phyloP scores from a whole-genome alignment of 1,140 invertebrate genomes.

The Papilio machaon region DNA sequence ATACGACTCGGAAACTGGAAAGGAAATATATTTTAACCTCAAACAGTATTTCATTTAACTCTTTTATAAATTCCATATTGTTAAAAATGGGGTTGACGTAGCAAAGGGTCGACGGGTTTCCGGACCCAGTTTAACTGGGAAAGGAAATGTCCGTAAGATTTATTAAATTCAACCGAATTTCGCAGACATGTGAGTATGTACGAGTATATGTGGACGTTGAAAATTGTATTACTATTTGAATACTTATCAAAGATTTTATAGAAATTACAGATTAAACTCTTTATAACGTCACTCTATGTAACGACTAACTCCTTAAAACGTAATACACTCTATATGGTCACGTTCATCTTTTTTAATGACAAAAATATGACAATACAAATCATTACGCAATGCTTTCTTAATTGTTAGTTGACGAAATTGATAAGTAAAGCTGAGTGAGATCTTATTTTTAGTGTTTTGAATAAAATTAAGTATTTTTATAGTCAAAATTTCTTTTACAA shows the following conservation, averaged over 20 bases:
- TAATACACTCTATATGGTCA: background rate
- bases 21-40: slow-evolving; percentile 15
- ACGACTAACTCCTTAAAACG: background rate
- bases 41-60: slow-evolving; percentile 2
- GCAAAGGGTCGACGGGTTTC: slow-evolving; percentile 38
- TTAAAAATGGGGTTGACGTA: slow-evolving; percentile 35
- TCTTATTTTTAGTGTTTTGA: background rate
- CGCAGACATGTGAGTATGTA: slow-evolving; percentile 13
- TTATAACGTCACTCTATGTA: background rate
- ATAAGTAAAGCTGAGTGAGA: too few species aligned
- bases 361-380: too few species aligned
- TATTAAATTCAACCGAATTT: slow-evolving; percentile 44
- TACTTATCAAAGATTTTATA: background rate
- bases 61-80: slow-evolving; percentile 34
- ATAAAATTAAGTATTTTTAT: background rate
- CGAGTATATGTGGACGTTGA: slow-evolving; percentile 10
- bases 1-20: background rate
- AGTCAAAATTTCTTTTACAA: background rate
- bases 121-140: slow-evolving; percentile 34
- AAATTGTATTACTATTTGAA: slow-evolving; percentile 14
- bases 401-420: too few species aligned
- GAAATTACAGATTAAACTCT: background rate
- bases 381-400: too few species aligned
- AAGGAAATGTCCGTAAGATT: slow-evolving; percentile 43
- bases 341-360: too few species aligned